Percentiles rank a stretch among this genome's conserved stretches.
phyloP scores from a whole-genome alignment of 2,113 vertebrate genomes.

The Balaenoptera acutorostrata region DNA sequence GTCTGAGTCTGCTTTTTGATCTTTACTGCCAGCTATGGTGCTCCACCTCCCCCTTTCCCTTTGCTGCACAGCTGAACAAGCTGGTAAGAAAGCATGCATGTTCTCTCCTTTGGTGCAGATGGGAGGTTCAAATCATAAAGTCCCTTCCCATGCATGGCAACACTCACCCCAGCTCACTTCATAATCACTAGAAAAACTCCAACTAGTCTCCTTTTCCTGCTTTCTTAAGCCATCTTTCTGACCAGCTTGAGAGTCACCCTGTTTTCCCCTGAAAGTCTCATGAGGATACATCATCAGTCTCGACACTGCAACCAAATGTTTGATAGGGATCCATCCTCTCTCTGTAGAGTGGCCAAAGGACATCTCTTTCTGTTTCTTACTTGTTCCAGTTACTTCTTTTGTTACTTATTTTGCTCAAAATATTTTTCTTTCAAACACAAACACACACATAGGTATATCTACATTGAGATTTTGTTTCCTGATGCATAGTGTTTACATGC shows the following conservation, averaged over 20 bases:
- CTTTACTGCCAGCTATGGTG: not conserved
- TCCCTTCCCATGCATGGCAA: not conserved
- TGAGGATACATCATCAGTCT: not conserved
- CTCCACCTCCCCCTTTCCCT: not conserved
- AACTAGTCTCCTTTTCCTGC: not conserved
- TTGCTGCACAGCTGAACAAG: not conserved
- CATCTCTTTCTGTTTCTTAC: not conserved
- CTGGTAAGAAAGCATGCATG: not conserved
- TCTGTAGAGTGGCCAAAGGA: not conserved
- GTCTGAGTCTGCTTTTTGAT: not conserved
- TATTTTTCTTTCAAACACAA: not conserved
- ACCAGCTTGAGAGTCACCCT: not conserved
- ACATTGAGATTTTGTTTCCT: not conserved
- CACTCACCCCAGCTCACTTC: accelerated
- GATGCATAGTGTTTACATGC: not conserved
- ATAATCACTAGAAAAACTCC: not conserved
- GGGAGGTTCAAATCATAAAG: not conserved
- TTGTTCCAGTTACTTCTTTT: not conserved
- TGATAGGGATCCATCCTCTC: not conserved
- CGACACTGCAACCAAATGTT: not conserved
- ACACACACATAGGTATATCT: not conserved
- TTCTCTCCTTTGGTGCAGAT: not conserved
- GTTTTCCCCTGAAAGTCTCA: not conserved
- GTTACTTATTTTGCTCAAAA: not conserved
- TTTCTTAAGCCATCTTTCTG: not conserved